phyloP scores from a whole-genome alignment of 2,797 vertebrate genomes.

The Fringilla coelebs region DNA sequence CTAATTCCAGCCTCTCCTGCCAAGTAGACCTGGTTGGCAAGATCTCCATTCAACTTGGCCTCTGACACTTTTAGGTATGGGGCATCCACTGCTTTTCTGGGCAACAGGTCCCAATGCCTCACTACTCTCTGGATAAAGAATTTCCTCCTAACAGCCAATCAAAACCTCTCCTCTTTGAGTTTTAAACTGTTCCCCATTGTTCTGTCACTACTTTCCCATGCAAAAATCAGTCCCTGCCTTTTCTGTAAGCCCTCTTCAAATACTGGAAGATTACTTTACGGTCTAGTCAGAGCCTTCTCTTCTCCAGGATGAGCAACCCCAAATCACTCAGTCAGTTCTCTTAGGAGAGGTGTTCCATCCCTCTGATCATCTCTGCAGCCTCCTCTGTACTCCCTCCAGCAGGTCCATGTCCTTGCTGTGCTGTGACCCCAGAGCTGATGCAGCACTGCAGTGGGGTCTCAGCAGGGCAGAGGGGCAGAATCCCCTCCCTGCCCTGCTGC shows the following conservation, averaged over 20 bases:
- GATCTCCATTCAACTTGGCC: neutral
- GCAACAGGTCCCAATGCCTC: neutral
- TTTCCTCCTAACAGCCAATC: neutral
- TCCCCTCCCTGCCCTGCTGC: neutral
- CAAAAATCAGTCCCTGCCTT: neutral
- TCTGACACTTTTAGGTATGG: neutral
- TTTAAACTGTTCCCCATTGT: neutral
- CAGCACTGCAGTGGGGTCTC: neutral
- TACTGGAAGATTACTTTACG: neutral
- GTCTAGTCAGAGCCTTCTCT: neutral
- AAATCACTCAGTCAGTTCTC: fast-evolving
- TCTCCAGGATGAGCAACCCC: neutral
- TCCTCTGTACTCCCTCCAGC: fast-evolving
- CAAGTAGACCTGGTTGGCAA: neutral
- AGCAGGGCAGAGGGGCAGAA: neutral
- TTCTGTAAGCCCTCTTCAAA: neutral
- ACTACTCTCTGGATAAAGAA: neutral
- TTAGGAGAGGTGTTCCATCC: fast-evolving
- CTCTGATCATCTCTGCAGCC: fast-evolving
- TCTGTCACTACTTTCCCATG: neutral
- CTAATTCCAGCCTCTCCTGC: neutral
- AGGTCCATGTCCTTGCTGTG: neutral
- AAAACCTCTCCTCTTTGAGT: neutral
- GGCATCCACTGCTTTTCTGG: neutral
- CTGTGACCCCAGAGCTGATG: neutral